Percentiles rank a stretch among this genome's conserved stretches.
These are phyloP conservation scores for Diaphora mendica DNA, from an alignment of 2,888 invertebrate species.

Conservation along the genomic window DNA sequence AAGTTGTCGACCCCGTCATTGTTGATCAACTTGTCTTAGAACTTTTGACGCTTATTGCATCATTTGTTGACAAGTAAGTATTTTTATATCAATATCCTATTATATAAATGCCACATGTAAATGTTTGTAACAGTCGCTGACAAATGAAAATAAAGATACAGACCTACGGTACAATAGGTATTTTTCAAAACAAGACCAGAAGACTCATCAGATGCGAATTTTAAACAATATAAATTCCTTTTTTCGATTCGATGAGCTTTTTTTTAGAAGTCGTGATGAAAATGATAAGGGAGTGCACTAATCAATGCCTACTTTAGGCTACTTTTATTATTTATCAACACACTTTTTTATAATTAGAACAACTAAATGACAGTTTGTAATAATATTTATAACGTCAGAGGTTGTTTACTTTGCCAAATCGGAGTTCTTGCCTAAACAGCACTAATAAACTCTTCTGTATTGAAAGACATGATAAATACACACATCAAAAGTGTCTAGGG, in stretches of 20 bases:
- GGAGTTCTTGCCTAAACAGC: too few relatives aligned
- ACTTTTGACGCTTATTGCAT: conserved; percentile 92
- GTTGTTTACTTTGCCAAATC: too few relatives aligned
- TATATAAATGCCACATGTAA: neutral
- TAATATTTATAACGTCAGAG: too few relatives aligned
- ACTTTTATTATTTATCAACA: too few relatives aligned
- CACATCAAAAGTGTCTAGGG: too few relatives aligned
- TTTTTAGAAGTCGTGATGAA: neutral
- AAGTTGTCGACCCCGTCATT: conserved; percentile 74
- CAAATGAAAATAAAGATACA: neutral
- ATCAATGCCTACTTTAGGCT: too few relatives aligned
- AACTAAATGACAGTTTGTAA: too few relatives aligned
- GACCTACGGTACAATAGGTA: neutral
- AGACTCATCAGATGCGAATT: too few relatives aligned
- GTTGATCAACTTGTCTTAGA: conserved; percentile 92
- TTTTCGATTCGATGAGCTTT: neutral
- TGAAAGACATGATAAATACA: too few relatives aligned
- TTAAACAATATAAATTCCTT: too few relatives aligned
- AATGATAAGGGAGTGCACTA: neutral
- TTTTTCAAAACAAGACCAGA: neutral
- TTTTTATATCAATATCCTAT: neutral
- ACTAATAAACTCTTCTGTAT: too few relatives aligned
- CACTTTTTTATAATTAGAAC: too few relatives aligned
- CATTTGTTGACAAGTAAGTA: conserved; percentile 92
- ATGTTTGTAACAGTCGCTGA: neutral